Evolutionary conservation across 2,113 vertebrate genomes (phyloP).

Genomic region (Todiramphus chloris): DNA sequence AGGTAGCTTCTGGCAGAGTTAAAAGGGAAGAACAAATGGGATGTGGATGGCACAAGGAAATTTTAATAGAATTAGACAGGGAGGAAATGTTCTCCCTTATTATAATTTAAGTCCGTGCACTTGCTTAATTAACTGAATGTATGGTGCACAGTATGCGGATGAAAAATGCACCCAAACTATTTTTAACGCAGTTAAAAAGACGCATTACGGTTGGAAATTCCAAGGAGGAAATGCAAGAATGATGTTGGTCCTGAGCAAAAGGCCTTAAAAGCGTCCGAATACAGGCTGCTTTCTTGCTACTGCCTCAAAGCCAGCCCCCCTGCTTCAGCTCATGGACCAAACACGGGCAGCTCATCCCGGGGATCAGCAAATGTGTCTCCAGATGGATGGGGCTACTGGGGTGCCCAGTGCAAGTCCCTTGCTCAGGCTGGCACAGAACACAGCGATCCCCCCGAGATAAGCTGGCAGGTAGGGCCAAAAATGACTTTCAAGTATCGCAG

Average conservation of each 20-base stretch:
- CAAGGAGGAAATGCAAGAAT: neutral
- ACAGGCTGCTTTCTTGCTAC: neutral
- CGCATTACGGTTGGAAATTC: neutral
- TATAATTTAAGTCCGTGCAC: neutral
- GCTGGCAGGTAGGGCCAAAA: neutral
- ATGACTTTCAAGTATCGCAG: neutral
- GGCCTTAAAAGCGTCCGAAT: neutral
- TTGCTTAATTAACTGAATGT: conserved; percentile 34
- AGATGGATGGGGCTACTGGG: fast-evolving
- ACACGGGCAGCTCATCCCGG: neutral
- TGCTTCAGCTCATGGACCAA: neutral
- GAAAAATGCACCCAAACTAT: conserved; percentile 45
- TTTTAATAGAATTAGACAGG: neutral
- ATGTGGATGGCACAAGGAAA: neutral
- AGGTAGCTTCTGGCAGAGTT: neutral
- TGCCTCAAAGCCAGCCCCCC: neutral
- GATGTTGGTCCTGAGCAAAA: neutral
- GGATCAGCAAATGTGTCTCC: neutral
- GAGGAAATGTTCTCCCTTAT: neutral
- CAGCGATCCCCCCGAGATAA: neutral
- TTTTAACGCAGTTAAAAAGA: conserved; percentile 12
- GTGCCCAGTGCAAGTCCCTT: neutral
- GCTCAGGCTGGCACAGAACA: neutral
- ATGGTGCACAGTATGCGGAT: neutral
- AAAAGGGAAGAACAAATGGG: neutral